Evolutionary conservation across 2,888 invertebrate genomes (phyloP), one percentile per base, ranked within the genome.

Genomic region (Drymonia ruficornis): DNA sequence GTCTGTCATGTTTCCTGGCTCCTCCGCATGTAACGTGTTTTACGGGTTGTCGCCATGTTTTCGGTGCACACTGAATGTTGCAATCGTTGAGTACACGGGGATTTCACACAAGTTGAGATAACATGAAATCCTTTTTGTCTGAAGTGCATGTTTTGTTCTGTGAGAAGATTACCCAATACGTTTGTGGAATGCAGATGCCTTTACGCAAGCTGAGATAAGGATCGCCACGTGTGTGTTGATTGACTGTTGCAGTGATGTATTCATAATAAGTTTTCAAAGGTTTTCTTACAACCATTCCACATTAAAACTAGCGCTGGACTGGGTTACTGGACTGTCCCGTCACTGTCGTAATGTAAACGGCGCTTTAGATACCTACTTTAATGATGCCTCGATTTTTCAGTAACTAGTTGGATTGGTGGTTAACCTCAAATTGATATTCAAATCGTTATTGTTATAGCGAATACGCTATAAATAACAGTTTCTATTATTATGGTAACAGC

Each of bases 11-110:
- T 83, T 84, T 81, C 82, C 80, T 80, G 76, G 58, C 77, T 75
- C 75, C 78, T 80, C 72, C 73, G 78, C 73, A 71, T 76, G 82
- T 80, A 86, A 89, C 90, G 78, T 85, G 89, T 87, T 88, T 83
- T 83, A 87, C 84, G 81, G 74, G 83, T 85, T 83, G 79, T 77
- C 68, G 62, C 65, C 66, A 59, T 67, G 74, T 78, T 80, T 87
- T 81, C 70, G 67, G 78, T 70, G 67, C 60, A 59, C 72, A 67
- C 64, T 70, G 72, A 72, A 78, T 81, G 81, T 80, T 74, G 78
- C 76, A 76, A 76, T 76, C 67, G 49, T 59, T 71, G 57, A 63
- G 52, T 57, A 55, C 54, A 54, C 50, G 53, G 53, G 53, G 53
- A 59, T 64, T 52, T 46, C 52, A 49, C 52, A 50, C 46, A 58